These are phyloP conservation scores for Chelonus insularis DNA, from an alignment of 1,140 invertebrate species.

Conservation along the genomic window DNA sequence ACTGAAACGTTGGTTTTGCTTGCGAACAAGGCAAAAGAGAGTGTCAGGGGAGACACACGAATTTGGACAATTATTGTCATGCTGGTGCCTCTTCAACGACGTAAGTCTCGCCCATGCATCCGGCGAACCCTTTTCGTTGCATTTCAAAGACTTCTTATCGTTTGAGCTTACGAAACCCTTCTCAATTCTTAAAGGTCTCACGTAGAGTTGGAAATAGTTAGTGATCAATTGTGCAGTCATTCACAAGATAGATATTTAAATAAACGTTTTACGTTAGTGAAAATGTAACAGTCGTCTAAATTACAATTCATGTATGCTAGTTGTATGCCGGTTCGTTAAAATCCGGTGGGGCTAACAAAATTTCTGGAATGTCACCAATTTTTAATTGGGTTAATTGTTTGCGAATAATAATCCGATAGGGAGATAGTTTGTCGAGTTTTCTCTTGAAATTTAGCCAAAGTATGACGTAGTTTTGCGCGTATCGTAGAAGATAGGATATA, in stretches of 20 bases:
- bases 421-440: slow-evolving; percentile 3
- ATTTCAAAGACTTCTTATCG: slow-evolving; percentile 19
- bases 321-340: no score
- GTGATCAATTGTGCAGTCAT: no score
- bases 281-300: no score
- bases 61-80: slow-evolving; percentile 21
- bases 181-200: neutral
- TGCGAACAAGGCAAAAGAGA: neutral
- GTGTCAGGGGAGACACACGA: neutral
- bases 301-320: no score
- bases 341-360: neutral
- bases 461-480: neutral
- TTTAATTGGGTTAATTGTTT: slow-evolving; percentile 27
- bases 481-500: no score
- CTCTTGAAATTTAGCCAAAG: slow-evolving; percentile 15
- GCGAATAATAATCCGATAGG: neutral
- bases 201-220: neutral
- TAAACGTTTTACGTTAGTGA: neutral
- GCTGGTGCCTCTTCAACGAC: neutral
- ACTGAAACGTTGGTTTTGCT: slow-evolving; percentile 1
- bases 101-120: neutral
- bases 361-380: slow-evolving; percentile 12
- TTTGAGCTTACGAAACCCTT: slow-evolving; percentile 11
- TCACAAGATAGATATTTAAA: neutral
- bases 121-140: neutral